Conservation (phyloP, 2,113 vertebrate species). For the Nycticryphes semicollaris region DNA sequence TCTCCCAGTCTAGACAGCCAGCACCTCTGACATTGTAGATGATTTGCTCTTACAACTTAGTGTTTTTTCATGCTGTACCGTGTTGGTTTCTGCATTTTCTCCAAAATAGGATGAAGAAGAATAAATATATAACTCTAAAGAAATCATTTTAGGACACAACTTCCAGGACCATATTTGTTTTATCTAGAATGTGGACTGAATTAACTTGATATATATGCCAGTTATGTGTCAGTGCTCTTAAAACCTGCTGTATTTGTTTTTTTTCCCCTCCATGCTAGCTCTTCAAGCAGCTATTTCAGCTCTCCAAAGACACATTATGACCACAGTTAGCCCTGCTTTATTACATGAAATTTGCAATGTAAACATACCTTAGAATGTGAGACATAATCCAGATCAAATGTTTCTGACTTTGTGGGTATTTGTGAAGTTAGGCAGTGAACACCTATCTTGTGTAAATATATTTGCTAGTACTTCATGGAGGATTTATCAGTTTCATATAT, state of each 20-base stretch:
- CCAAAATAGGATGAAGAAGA: background rate
- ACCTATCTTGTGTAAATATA: conserved; percentile 32
- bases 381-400: conserved; percentile 13
- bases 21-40: background rate
- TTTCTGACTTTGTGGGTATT: background rate
- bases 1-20: background rate
- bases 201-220: background rate
- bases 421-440: background rate
- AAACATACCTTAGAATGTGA: background rate
- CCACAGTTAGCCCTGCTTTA: background rate
- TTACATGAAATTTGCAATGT: background rate
- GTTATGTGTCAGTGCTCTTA: background rate
- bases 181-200: background rate
- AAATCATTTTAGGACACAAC: background rate
- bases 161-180: background rate
- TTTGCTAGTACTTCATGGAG: conserved; percentile 15
- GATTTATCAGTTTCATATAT: conserved; percentile 8
- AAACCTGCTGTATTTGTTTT: background rate
- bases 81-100: background rate
- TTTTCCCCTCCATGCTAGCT: background rate
- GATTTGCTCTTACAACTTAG: background rate
- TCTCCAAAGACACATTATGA: background rate
- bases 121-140: background rate
- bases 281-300: background rate
- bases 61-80: background rate